Percentiles rank a stretch among this genome's conserved stretches.
phyloP scores from a whole-genome alignment of 2,797 vertebrate genomes.

The Xenentodon cancila region DNA sequence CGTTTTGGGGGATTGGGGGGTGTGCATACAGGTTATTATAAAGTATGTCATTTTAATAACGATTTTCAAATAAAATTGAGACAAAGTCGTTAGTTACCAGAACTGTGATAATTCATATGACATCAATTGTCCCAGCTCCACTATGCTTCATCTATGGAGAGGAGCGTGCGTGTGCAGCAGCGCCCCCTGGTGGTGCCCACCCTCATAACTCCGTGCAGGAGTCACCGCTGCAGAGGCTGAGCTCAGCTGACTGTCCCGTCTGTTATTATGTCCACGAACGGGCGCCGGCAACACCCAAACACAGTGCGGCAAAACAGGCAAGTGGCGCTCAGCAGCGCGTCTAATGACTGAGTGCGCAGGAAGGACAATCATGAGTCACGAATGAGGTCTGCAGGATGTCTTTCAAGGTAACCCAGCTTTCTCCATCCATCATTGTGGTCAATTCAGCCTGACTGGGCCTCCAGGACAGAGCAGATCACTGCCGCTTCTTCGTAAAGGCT shows the following conservation, averaged over 20 bases:
- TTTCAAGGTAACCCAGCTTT: conserved; percentile 89
- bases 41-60: too few relatives aligned
- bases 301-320: conserved; percentile 60
- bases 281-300: conserved; percentile 67
- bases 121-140: too few relatives aligned
- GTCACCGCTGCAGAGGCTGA: conserved; percentile 73
- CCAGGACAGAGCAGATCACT: background rate
- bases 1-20: too few relatives aligned
- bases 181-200: conserved; percentile 45
- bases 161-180: conserved; percentile 15
- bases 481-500: conserved; percentile 12
- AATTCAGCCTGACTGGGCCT: conserved; percentile 22
- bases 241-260: conserved; percentile 58
- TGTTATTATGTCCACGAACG: conserved; percentile 51
- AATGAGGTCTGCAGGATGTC: conserved; percentile 87
- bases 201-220: background rate
- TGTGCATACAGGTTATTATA: too few relatives aligned
- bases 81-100: too few relatives aligned
- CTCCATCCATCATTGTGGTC: conserved; percentile 15
- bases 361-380: conserved; percentile 75
- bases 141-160: background rate
- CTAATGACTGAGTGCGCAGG: conserved; percentile 54
- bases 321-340: conserved; percentile 34
- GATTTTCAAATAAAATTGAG: too few relatives aligned
- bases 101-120: too few relatives aligned